Evolutionary conservation across 2,888 invertebrate genomes (phyloP), one percentile per base, ranked within the genome.

Genomic region (Podotricha telesiphe): DNA sequence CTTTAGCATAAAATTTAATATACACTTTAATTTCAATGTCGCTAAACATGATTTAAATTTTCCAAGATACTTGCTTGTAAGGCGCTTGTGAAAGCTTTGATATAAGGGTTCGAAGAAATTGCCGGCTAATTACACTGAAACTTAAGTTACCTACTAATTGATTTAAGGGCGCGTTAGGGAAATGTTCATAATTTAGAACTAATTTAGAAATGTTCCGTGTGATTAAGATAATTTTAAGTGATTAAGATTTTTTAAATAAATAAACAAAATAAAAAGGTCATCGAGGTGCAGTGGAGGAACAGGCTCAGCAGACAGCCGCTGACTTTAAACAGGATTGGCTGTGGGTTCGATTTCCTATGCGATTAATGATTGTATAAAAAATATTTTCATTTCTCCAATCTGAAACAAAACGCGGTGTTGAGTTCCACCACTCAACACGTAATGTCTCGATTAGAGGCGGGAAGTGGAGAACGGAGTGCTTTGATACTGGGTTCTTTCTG

Each of bases 91-190:
- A 56, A 53, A 51, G 34, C 48, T 73, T 67, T 66, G 45, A 50
- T 68, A 65, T 58, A 42, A 45, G 28, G 48, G 50, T 48, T 55
- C 65, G 51, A 69, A 65, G 69, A 68, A 70, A 67, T 71, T 75
- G 70, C 73, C 66, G 69, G 61, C 59, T 67, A 72, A 74, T 74
- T 72, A 74, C 70, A 64, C 51, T 53, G 68, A 69, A 72, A 61
- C 73, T 73, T 67, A 70, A 73, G 67, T 70, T 70, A 61, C 55
- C 28, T n/a, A n/a, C n/a, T 72, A 72, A 73, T 73, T 71, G 62
- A 72, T 68, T 72, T 69, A 69, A 68, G 68, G 47, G 65, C 65
- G 65, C 69, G 70, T 68, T 69, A 72, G 15, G 47, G 47, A 47
- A 64, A 40, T 50, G 19, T 37, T 47, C 47, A 37, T 62, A 45